phyloP scores from a whole-genome alignment of 2,888 invertebrate species.

The Rhodophaea formosa region DNA sequence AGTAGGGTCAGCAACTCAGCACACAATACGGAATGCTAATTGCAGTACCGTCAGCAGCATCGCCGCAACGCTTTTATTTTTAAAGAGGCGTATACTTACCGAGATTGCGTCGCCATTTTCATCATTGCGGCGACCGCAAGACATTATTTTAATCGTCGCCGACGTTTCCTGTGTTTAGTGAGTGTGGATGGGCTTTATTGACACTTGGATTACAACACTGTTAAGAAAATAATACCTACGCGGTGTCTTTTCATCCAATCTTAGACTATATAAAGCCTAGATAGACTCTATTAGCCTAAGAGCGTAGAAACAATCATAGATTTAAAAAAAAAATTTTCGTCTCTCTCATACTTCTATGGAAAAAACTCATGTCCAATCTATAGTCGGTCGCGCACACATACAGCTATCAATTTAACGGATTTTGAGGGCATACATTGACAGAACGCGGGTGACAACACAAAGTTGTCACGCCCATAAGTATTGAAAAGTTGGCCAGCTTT shows the following conservation, averaged over 20 bases:
- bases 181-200: slow-evolving; percentile 15
- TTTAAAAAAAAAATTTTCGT: no score
- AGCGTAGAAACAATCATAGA: no score
- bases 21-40: slow-evolving; percentile 58
- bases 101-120: slow-evolving; percentile 71
- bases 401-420: no score
- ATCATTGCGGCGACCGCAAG: slow-evolving; percentile 67
- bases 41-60: slow-evolving; percentile 54
- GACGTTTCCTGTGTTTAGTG: slow-evolving; percentile 42
- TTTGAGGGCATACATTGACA: no score
- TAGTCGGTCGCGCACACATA: no score
- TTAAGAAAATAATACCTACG: not conserved
- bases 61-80: slow-evolving; percentile 69
- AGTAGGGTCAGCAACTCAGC: slow-evolving; percentile 14
- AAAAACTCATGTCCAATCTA: no score
- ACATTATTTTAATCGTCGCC: slow-evolving; percentile 73
- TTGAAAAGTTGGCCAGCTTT: no score
- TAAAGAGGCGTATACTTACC: slow-evolving; percentile 72
- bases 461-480: no score
- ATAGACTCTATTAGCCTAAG: no score
- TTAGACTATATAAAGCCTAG: no score
- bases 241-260: slow-evolving; percentile 10
- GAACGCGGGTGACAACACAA: no score
- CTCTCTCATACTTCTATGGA: no score
- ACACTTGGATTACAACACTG: slow-evolving; percentile 9